phyloP scores from a whole-genome alignment of 2,113 vertebrate genomes.

The Myotis lucifugus region DNA sequence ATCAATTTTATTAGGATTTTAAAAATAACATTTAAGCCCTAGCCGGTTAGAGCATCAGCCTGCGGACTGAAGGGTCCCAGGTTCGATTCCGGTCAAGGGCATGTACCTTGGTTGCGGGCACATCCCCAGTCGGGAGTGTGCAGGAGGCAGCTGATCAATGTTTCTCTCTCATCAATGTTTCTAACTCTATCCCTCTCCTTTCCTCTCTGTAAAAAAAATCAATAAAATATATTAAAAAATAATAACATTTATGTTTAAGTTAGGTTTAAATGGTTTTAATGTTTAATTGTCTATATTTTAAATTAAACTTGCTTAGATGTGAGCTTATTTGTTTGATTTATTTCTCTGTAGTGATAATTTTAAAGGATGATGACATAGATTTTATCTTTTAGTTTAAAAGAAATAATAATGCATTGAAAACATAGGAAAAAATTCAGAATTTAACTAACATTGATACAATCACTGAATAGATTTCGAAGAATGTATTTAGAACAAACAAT shows the following conservation, averaged over 20 bases:
- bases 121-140: no score
- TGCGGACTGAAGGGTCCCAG: no score
- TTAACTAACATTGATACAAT: not conserved
- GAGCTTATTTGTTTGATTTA: not conserved
- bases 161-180: no score
- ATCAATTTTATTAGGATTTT: not conserved
- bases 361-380: not conserved
- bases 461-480: not conserved
- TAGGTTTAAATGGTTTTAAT: not conserved
- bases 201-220: no score
- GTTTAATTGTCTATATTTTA: not conserved
- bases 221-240: no score
- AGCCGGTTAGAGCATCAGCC: no score
- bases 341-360: not conserved
- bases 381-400: not conserved
- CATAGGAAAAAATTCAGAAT: not conserved
- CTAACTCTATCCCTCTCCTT: no score
- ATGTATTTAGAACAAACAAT: not conserved
- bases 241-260: not conserved
- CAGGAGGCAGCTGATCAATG: no score
- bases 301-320: not conserved
- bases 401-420: conserved; percentile 10
- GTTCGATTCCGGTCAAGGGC: no score
- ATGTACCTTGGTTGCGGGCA: no score
- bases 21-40: not conserved